These are phyloP conservation scores for Myotis vivesi DNA, from an alignment of 2,797 vertebrate species.

Conservation along the genomic window DNA sequence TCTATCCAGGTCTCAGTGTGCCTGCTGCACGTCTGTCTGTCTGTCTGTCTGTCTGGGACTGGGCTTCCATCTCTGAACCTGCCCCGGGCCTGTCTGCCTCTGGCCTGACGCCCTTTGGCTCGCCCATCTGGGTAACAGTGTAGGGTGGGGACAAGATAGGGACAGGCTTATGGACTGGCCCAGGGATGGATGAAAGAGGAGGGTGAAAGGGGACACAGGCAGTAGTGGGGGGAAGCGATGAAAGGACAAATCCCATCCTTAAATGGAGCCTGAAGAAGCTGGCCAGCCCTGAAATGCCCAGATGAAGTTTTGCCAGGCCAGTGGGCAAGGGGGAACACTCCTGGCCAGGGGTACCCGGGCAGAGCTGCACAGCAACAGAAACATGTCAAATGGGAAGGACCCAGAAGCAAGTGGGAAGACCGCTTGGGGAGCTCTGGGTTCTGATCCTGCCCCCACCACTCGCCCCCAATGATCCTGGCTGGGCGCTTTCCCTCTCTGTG, in stretches of 20 bases:
- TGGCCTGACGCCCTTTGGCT: neutral
- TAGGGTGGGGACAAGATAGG: neutral
- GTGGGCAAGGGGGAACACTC: neutral
- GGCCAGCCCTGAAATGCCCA: neutral
- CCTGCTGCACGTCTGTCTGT: neutral
- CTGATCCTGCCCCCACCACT: neutral
- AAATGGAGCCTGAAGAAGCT: neutral
- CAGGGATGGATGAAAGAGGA: neutral
- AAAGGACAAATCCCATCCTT: neutral
- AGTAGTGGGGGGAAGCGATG: too few species aligned
- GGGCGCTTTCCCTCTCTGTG: neutral
- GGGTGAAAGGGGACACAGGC: neutral
- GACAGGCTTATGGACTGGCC: neutral
- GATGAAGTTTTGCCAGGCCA: neutral
- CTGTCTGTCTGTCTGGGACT: neutral
- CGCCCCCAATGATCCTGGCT: accelerated
- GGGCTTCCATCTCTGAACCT: neutral
- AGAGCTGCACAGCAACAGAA: neutral
- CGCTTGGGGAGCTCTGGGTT: neutral
- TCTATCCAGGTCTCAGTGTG: neutral
- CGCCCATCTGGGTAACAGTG: neutral
- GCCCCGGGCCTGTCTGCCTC: neutral
- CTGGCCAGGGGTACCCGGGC: neutral
- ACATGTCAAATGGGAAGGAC: neutral
- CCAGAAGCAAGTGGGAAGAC: neutral